A percentile compares a stretch with the other conserved stretches of the same genome.
Conservation (phyloP, 2,797 vertebrate species). For the Tauraco hartlaubi region DNA sequence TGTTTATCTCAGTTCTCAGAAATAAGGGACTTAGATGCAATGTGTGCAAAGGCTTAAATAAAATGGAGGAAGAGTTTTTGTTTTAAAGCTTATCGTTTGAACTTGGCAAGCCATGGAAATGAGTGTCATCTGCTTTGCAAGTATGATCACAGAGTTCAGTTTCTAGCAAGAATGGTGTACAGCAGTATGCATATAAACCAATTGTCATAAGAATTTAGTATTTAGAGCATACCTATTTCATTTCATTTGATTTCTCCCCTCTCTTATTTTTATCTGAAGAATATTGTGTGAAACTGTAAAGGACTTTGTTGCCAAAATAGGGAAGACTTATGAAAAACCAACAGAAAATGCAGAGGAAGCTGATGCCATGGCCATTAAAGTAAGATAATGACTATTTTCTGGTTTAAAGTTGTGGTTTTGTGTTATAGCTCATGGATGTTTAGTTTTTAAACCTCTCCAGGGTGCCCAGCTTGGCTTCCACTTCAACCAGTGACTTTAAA, state of each 20-base stretch:
- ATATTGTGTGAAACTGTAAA: constrained; percentile 98
- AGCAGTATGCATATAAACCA: background rate
- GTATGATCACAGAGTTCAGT: background rate
- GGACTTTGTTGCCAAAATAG: constrained; percentile 97
- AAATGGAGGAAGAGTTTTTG: background rate
- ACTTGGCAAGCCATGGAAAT: background rate
- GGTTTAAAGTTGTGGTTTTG: background rate
- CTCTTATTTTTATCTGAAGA: constrained; percentile 77
- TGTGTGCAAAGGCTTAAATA: background rate
- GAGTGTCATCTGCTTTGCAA: background rate
- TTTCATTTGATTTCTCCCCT: background rate
- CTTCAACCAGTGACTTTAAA: background rate
- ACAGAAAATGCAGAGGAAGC: constrained; percentile 90
- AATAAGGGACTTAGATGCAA: background rate
- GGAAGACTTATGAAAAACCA: constrained; percentile 92
- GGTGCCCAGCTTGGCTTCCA: background rate
- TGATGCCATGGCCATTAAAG: constrained; percentile 92
- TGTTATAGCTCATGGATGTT: background rate
- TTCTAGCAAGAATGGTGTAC: background rate
- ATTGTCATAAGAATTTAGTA: background rate
- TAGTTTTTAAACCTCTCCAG: background rate
- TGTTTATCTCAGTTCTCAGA: background rate
- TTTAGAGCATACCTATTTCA: background rate
- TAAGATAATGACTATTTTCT: constrained; percentile 75
- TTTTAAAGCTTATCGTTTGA: background rate